Percentiles rank a stretch among this genome's conserved stretches.
Evolutionary conservation across 1,140 invertebrate genomes (phyloP).

Genomic region (Belonocnema kinseyi): DNA sequence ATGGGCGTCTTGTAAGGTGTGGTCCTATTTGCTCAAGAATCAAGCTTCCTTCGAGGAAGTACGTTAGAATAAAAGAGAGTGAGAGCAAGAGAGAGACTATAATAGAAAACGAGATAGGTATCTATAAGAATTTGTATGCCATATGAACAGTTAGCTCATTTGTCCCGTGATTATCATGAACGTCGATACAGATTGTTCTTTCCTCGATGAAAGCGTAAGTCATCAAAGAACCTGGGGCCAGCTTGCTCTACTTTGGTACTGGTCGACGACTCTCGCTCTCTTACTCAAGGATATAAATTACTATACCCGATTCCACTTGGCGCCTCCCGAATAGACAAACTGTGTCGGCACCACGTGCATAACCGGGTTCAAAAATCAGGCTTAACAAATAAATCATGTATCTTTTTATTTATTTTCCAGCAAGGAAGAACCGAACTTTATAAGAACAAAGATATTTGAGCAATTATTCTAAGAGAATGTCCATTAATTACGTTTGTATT

Average conservation of each 20-base stretch:
- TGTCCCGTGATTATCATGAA: background rate
- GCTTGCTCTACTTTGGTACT: constrained; percentile 19
- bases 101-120: background rate
- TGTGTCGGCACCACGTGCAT: constrained; percentile 14
- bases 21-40: constrained; percentile 17
- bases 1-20: constrained; percentile 14
- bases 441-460: too few relatives aligned
- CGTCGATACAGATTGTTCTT: background rate
- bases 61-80: background rate
- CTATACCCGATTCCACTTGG: constrained; percentile 1
- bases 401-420: too few relatives aligned
- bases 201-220: constrained; percentile 9
- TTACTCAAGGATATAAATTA: constrained; percentile 15
- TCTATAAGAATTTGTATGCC: background rate
- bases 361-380: background rate
- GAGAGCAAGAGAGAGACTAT: background rate
- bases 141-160: background rate
- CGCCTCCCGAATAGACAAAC: constrained; percentile 11
- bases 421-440: too few relatives aligned
- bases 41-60: constrained; percentile 21
- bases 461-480: too few relatives aligned
- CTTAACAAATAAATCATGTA: too few relatives aligned
- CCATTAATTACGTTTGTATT: too few relatives aligned
- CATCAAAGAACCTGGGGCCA: constrained; percentile 8
- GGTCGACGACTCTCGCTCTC: constrained; percentile 17